Conservation (phyloP, 2,113 vertebrate genomes). For the Rhinolophus ferrumequinum region DNA sequence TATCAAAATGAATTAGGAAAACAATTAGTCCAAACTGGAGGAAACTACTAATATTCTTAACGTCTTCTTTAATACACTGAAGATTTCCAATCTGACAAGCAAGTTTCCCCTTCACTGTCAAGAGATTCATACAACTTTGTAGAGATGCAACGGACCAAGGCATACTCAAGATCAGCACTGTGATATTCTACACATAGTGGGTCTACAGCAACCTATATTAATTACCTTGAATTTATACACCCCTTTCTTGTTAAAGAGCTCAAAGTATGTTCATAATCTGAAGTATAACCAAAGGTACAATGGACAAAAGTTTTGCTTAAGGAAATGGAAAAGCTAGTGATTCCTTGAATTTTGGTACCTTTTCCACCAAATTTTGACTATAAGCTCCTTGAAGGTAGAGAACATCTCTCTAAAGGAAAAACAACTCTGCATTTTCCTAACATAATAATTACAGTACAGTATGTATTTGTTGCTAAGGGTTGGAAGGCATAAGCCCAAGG, state of each 20-base stretch:
- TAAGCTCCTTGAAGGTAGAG: not conserved
- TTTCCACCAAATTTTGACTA: not conserved
- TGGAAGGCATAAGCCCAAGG: not conserved
- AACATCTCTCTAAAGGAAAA: not conserved
- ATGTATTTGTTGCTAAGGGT: not conserved
- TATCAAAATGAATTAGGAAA: slow-evolving; percentile 4
- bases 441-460: not conserved
- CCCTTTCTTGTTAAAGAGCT: slow-evolving; percentile 1
- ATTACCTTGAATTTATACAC: not conserved
- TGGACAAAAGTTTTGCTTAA: not conserved
- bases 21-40: not conserved
- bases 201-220: not conserved
- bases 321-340: not conserved
- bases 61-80: not conserved
- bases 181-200: not conserved
- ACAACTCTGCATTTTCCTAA: not conserved
- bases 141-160: not conserved
- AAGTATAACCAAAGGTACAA: slow-evolving; percentile 23
- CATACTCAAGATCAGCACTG: not conserved
- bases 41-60: slow-evolving; percentile 17
- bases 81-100: not conserved
- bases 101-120: not conserved
- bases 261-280: slow-evolving; percentile 45
- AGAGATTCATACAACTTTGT: not conserved
- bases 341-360: not conserved